phyloP scores from a whole-genome alignment of 1,140 invertebrate genomes.

The Platorchestia sp. region DNA sequence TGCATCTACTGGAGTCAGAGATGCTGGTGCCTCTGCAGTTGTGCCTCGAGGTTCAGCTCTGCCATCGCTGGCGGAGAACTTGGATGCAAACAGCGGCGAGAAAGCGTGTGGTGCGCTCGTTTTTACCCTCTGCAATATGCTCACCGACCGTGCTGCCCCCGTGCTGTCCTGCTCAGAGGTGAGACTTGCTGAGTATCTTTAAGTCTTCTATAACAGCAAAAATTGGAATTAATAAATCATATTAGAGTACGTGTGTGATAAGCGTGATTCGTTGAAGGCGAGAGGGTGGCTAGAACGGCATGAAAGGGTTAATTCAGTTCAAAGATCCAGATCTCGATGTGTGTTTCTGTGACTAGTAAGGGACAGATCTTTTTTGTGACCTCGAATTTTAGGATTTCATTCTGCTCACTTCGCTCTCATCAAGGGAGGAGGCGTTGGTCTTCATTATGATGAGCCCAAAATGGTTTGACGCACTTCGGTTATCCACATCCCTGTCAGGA shows the following conservation, averaged over 20 bases:
- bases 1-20: neutral
- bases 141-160: conserved; percentile 12
- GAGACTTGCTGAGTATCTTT: neutral
- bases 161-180: conserved; percentile 4
- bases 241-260: neutral
- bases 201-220: neutral
- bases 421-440: no score
- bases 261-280: no score
- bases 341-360: no score
- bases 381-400: no score
- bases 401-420: no score
- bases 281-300: no score
- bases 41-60: neutral
- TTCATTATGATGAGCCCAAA: no score
- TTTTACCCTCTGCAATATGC: conserved; percentile 8
- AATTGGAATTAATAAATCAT: neutral
- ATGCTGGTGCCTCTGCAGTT: neutral
- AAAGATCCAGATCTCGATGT: no score
- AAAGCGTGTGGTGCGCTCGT: neutral
- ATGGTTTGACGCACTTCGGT: no score
- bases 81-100: neutral
- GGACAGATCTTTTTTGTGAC: no score
- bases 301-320: no score
- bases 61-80: neutral
- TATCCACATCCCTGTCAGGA: no score